A percentile compares a stretch with the other conserved stretches of the same genome.
Conservation (phyloP, 2,888 invertebrate genomes). For the Sylvicola cinctus region DNA sequence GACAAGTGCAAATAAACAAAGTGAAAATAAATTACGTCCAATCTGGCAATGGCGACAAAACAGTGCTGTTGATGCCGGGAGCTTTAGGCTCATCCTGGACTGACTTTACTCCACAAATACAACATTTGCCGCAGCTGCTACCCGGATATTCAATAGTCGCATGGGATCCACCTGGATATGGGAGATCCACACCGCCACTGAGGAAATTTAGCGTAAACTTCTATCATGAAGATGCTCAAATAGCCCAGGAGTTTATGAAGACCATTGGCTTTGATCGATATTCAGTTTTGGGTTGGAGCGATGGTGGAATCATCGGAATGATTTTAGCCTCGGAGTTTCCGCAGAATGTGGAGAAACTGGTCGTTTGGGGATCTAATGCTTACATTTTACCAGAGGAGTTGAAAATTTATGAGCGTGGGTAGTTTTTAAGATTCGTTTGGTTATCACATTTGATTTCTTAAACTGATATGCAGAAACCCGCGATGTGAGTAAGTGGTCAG, state of each 20-base stretch:
- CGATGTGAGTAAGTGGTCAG: slow-evolving; percentile 60
- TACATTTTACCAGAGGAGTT: slow-evolving; percentile 50
- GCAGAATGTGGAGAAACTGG: slow-evolving; percentile 42
- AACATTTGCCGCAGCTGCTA: slow-evolving; percentile 28
- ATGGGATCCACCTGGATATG: slow-evolving; percentile 81
- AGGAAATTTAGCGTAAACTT: slow-evolving; percentile 49
- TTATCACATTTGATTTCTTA: neutral
- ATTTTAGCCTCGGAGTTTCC: slow-evolving; percentile 55
- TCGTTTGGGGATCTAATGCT: slow-evolving; percentile 60
- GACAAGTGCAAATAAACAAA: too few relatives aligned
- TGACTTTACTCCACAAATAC: slow-evolving; percentile 61
- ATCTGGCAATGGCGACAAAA: too few relatives aligned
- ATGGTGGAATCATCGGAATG: slow-evolving; percentile 62
- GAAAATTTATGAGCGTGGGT: slow-evolving; percentile 34
- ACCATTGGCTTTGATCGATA: slow-evolving; percentile 41
- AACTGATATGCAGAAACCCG: slow-evolving; percentile 32
- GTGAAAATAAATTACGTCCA: too few relatives aligned
- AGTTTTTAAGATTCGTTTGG: neutral
- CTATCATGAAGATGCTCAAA: slow-evolving; percentile 51
- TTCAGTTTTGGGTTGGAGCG: slow-evolving; percentile 76
- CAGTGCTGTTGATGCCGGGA: slow-evolving; percentile 55
- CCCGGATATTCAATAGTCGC: slow-evolving; percentile 25
- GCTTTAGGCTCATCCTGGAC: slow-evolving; percentile 64
- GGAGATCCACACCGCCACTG: slow-evolving; percentile 58
- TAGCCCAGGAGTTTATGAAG: slow-evolving; percentile 52